Percentiles rank a stretch among this genome's conserved stretches.
Conservation (phyloP, 2,113 vertebrate genomes). For the Acanthisitta chloris region DNA sequence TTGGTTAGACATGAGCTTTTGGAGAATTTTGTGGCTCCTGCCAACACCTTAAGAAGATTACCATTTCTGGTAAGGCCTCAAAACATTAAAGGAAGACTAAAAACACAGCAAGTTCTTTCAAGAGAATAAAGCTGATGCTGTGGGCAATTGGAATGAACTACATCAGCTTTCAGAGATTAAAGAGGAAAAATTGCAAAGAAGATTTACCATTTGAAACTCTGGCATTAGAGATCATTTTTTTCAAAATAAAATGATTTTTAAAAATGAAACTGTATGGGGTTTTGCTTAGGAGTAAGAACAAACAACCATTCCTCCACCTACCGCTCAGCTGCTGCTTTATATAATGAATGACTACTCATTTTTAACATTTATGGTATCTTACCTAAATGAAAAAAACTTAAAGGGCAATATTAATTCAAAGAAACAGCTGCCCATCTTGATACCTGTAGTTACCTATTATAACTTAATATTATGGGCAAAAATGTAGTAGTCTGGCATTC, state of each 20-base stretch:
- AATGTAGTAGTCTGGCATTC: not conserved
- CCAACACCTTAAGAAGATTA: slow-evolving; percentile 31
- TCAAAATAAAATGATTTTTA: slow-evolving; percentile 1
- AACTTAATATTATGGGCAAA: not conserved
- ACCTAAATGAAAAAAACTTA: not conserved
- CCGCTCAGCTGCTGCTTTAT: slow-evolving; percentile 60
- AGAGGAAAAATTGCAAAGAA: not conserved
- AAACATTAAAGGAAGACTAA: slow-evolving; percentile 24
- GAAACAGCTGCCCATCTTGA: not conserved
- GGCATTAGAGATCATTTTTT: not conserved
- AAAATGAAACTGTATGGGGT: not conserved
- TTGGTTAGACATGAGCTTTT: not conserved
- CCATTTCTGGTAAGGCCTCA: slow-evolving; percentile 16
- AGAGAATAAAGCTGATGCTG: slow-evolving; percentile 28
- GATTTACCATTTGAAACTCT: not conserved
- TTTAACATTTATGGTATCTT: slow-evolving; percentile 16
- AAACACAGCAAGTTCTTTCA: slow-evolving; percentile 35
- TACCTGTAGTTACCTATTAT: not conserved
- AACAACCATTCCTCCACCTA: slow-evolving; percentile 56
- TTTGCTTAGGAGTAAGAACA: slow-evolving; percentile 39
- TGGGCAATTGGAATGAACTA: slow-evolving; percentile 13
- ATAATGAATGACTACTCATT: slow-evolving; percentile 54
- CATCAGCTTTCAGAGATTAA: slow-evolving; percentile 26
- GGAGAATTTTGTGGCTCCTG: not conserved
- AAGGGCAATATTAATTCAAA: not conserved